Evolutionary conservation across 2,113 vertebrate species (phyloP).

Genomic region (Siphamia tubifer): DNA sequence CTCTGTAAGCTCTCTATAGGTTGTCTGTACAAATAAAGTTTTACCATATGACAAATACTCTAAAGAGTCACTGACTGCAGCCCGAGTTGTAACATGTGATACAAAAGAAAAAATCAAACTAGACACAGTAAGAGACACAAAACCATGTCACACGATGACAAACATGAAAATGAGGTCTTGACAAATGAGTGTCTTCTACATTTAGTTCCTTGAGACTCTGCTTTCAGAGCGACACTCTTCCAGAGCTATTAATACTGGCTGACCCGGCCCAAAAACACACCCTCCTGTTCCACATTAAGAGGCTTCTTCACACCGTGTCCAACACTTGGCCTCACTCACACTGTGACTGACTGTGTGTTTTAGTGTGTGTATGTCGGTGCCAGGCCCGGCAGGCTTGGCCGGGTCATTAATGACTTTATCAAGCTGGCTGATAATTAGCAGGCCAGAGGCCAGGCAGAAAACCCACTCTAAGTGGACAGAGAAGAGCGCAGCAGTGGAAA

Average conservation of each 20-base stretch:
- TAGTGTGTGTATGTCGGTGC: slow-evolving; percentile 21
- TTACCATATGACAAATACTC: too few relatives aligned
- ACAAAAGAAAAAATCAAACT: background rate
- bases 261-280: slow-evolving; percentile 50
- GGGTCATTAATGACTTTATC: slow-evolving; percentile 65
- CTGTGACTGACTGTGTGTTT: background rate
- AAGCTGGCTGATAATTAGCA: slow-evolving; percentile 66
- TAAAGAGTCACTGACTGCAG: too few relatives aligned
- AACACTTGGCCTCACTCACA: slow-evolving; percentile 3
- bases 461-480: slow-evolving; percentile 30
- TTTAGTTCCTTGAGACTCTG: background rate
- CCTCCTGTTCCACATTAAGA: slow-evolving; percentile 45
- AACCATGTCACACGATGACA: background rate
- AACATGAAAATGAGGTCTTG: background rate
- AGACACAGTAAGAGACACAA: background rate
- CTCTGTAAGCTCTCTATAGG: too few relatives aligned
- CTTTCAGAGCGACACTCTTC: slow-evolving; percentile 42
- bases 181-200: background rate
- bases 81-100: too few relatives aligned
- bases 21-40: too few relatives aligned
- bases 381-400: slow-evolving; percentile 58
- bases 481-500: slow-evolving; percentile 1
- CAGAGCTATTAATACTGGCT: slow-evolving; percentile 56
- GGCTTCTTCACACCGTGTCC: background rate
- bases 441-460: slow-evolving; percentile 45